phyloP scores from a whole-genome alignment of 2,797 vertebrate genomes.

The Choloepus didactylus region DNA sequence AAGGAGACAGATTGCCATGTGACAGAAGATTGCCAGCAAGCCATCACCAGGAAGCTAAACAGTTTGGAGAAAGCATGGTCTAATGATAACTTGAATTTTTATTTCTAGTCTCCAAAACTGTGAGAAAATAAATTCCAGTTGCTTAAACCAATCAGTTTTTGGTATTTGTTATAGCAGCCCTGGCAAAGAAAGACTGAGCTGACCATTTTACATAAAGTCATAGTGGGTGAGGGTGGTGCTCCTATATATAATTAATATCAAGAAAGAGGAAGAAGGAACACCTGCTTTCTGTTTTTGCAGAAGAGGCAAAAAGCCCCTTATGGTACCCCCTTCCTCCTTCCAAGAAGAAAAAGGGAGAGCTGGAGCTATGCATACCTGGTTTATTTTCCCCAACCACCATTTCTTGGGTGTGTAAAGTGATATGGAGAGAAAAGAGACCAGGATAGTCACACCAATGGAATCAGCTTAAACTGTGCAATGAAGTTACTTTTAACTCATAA shows the following conservation, averaged over 20 bases:
- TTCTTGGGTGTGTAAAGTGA: neutral
- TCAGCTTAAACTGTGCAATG: neutral
- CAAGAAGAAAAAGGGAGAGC: neutral
- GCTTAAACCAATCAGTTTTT: too few species aligned
- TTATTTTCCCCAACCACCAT: neutral
- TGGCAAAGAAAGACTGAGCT: too few species aligned
- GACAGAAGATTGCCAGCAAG: too few species aligned
- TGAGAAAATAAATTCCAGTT: too few species aligned
- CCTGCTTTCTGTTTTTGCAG: neutral
- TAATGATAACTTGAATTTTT: too few species aligned
- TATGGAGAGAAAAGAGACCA: neutral
- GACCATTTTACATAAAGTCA: neutral
- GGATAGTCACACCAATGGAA: neutral
- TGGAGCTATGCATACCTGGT: neutral
- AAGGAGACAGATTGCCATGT: too few species aligned
- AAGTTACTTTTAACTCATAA: neutral
- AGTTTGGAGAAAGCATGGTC: too few species aligned
- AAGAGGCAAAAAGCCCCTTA: too few species aligned
- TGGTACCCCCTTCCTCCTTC: neutral
- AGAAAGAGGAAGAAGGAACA: neutral
- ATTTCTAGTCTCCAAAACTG: too few species aligned
- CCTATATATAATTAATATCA: neutral
- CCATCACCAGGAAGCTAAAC: too few species aligned
- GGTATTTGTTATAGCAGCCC: too few species aligned
- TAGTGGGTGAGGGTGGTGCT: too few species aligned